A percentile compares a stretch with the other conserved stretches of the same genome.
Evolutionary conservation across 2,113 vertebrate genomes (phyloP).

Genomic region (Telmatochromis bifrenatus): DNA sequence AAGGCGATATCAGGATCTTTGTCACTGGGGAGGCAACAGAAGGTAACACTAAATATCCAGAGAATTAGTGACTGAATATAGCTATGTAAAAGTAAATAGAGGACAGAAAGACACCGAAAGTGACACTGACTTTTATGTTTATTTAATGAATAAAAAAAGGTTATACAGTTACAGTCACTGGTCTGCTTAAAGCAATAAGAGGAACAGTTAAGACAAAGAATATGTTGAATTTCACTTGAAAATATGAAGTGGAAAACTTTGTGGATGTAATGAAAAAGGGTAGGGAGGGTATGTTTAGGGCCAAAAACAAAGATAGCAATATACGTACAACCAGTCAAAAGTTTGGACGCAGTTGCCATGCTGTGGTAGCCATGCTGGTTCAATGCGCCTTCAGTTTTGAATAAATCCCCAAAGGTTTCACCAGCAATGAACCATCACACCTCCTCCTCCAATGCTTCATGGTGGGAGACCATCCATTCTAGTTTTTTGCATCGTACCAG

Average conservation of each 20-base stretch:
- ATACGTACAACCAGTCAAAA: neutral
- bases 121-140: neutral
- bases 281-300: neutral
- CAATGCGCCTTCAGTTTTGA: rapidly evolving
- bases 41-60: neutral
- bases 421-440: neutral
- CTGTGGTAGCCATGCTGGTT: neutral
- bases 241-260: neutral
- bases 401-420: neutral
- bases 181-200: neutral
- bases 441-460: neutral
- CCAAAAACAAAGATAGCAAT: neutral
- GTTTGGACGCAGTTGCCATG: neutral
- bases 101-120: neutral
- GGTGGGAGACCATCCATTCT: neutral
- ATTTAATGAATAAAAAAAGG: neutral
- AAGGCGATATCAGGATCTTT: neutral
- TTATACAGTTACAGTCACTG: neutral
- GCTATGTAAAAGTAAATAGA: neutral
- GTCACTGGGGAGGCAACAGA: neutral
- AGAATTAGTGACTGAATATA: neutral
- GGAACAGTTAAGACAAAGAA: neutral
- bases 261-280: neutral
- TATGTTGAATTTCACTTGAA: neutral
- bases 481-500: neutral